These are phyloP conservation scores for Bibio marci DNA, from an alignment of 2,888 invertebrate genomes.

Conservation along the genomic window DNA sequence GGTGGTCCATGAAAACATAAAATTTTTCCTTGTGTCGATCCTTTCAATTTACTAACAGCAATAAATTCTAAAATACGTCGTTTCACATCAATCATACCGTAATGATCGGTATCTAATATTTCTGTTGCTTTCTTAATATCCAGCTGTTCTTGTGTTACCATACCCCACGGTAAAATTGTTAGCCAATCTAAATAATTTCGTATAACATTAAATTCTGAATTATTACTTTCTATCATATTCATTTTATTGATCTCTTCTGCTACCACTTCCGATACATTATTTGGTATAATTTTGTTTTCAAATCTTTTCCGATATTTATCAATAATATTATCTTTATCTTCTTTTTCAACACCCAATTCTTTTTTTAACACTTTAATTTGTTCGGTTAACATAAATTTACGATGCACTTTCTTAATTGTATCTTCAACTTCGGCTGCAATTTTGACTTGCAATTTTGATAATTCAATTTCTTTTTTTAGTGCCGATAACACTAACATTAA, in stretches of 20 bases:
- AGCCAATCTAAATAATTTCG: constrained; percentile 99
- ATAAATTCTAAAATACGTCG: constrained; percentile 97
- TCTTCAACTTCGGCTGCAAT: constrained; percentile 96
- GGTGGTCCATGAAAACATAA: constrained; percentile 98
- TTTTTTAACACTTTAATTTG: constrained; percentile 97
- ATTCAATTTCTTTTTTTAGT: constrained; percentile 90
- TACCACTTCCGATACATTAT: constrained; percentile 69
- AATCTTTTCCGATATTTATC: constrained; percentile 87
- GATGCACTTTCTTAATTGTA: constrained; percentile 95
- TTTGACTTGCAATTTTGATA: constrained; percentile 91
- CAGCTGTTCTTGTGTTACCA: constrained; percentile 79
- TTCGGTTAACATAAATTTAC: constrained; percentile 94
- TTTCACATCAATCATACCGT: constrained; percentile 99
- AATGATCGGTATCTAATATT: constrained; percentile 91
- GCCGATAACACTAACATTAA: constrained; percentile 77
- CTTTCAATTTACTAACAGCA: constrained; percentile 91
- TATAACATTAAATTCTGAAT: constrained; percentile 97
- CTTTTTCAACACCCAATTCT: constrained; percentile 94
- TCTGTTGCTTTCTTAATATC: constrained; percentile 66
- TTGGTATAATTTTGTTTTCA: constrained; percentile 65
- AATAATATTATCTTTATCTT: constrained; percentile 96
- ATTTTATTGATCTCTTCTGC: constrained; percentile 94
- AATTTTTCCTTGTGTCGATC: constrained; percentile 94
- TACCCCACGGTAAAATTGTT: constrained; percentile 92
- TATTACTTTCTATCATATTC: constrained; percentile 89